Conservation (phyloP, 53 echinoderm and acorn worm genomes). For the Luidia sarsii region DNA sequence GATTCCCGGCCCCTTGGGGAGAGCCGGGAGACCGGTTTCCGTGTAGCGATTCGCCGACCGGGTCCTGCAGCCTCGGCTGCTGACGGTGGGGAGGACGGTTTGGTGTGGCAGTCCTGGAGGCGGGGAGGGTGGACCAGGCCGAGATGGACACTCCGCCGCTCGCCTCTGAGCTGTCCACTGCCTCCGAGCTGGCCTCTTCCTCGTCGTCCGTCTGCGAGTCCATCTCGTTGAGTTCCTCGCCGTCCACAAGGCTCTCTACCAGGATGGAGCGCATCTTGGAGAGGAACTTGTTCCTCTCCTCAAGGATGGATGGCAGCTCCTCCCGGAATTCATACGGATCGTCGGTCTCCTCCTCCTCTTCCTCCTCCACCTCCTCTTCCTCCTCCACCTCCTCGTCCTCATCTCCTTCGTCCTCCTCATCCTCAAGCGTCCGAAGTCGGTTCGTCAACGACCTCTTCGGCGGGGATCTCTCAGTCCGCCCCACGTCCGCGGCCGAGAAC, state of each 20-base stretch:
- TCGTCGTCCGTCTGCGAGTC: constrained; percentile 41
- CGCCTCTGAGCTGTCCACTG: constrained; percentile 10
- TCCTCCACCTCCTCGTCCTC: constrained; percentile 2
- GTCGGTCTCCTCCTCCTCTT: constrained; percentile 1
- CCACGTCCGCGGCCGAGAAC: background rate
- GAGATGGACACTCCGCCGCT: constrained; percentile 31
- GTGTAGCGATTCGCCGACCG: too few species aligned
- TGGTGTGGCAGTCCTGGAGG: too few species aligned
- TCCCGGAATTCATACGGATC: constrained; percentile 40
- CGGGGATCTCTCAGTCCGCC: background rate
- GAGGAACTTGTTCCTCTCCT: constrained; percentile 36
- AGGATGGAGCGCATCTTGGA: constrained; percentile 42
- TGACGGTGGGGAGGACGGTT: constrained; percentile 3
- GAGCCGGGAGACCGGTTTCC: too few species aligned
- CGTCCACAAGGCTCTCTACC: constrained; percentile 21
- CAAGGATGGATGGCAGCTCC: constrained; percentile 40
- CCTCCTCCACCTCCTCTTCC: background rate
- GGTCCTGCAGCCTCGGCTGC: background rate
- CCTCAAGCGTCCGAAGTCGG: background rate
- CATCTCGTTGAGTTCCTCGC: constrained; percentile 36
- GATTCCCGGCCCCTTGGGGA: too few species aligned
- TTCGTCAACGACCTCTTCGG: background rate
- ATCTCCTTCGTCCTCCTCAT: constrained; percentile 1
- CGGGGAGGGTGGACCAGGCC: constrained; percentile 33
- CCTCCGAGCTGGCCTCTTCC: constrained; percentile 21